Evolutionary conservation across 2,113 vertebrate genomes (phyloP).

Genomic region (Chloropsis hardwickii): DNA sequence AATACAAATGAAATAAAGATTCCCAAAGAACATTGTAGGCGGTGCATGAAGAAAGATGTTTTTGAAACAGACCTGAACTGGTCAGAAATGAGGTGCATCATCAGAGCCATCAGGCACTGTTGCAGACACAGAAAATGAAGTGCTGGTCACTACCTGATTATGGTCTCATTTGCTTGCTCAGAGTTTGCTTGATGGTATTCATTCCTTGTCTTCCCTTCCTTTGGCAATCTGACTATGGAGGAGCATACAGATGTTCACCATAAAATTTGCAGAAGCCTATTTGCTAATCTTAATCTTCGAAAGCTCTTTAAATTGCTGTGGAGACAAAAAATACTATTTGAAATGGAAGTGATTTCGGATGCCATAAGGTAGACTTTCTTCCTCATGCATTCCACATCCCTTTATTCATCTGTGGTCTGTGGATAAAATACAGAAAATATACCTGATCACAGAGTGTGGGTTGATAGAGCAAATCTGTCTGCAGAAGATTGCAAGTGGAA

Average conservation of each 20-base stretch:
- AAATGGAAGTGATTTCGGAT: not conserved
- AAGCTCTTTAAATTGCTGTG: not conserved
- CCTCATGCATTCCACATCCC: not conserved
- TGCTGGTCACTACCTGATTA: not conserved
- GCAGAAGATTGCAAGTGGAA: not conserved
- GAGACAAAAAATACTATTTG: not conserved
- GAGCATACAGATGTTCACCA: not conserved
- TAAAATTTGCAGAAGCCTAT: not conserved
- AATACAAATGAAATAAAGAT: not conserved
- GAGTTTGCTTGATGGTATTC: not conserved
- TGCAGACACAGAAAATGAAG: not conserved
- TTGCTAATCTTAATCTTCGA: not conserved
- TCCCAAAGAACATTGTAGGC: not conserved
- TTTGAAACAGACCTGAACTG: not conserved
- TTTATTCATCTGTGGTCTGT: not conserved
- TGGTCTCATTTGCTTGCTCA: not conserved
- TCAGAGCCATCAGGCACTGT: not conserved
- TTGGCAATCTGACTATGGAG: not conserved
- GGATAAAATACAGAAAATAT: not conserved
- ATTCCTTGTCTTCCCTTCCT: not conserved
- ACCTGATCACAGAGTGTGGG: not conserved
- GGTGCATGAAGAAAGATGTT: not conserved
- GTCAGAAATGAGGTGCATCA: not conserved
- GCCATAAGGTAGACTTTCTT: not conserved
- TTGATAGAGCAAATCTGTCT: not conserved